Evolutionary conservation across 2,888 invertebrate genomes (phyloP), one percentile per base, ranked within the genome.

Genomic region (Monoplex corrugatus): DNA sequence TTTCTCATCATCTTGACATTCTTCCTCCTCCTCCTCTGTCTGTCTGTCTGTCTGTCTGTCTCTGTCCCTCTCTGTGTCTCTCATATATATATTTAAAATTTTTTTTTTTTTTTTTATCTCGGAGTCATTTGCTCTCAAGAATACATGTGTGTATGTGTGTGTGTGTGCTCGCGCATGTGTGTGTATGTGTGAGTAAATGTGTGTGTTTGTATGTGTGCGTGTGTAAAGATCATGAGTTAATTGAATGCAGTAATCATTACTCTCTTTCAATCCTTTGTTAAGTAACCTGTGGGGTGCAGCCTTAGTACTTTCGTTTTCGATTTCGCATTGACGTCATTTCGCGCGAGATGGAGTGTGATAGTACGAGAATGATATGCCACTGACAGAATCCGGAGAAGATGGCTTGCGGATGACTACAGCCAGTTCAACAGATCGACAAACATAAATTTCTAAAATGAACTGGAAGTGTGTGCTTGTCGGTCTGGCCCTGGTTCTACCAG

Each of bases 301-400:
- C 43, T 28, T 43, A 19, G 43, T 6, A 84, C 45, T 43, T 35
- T 28, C 19, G 86, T 44, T 43, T 38, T 6, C 40, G 8, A 90
- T 91, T 90, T 91, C 90, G 88, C 90, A 84, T 68, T 91, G 90
- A 92, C 91, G 92, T 92, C 90, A 90, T 72, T 3, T 83, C 88
- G 75, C 89, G 86, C 89, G 87, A 78, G 50, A 63, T 44, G n/a
- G n/a, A n/a, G 57, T 85, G 88, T 87, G 88, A 72, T n/a, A 40
- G 57, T 83, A 68, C 91, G 91, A 89, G 91, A 88, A 88, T 88
- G 82, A 88, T 85, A 88, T 89, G 88, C 75, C 89, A 89, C 82
- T 89, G 86, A 84, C 72, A 68, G 75, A 72, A 82, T 82, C 75
- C 86, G 43, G 88, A 88, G 88, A 88, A 88, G 88, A 88, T 88